Evolutionary conservation across 2,113 vertebrate species (phyloP).

Genomic region (Spermophilus dauricus): DNA sequence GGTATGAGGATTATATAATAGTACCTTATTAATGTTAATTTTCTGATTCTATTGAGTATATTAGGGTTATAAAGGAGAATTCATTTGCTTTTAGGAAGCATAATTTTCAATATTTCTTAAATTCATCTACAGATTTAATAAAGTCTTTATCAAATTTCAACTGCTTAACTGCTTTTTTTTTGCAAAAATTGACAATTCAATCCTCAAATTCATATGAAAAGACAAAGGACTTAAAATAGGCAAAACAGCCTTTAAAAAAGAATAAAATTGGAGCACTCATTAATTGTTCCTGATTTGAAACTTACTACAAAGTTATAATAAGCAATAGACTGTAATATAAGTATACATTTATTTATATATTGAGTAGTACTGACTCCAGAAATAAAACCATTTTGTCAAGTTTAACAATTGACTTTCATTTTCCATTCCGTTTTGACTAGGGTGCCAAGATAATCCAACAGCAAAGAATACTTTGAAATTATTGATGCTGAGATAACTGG

Average conservation of each 20-base stretch:
- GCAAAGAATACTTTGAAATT: not conserved
- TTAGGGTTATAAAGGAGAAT: not conserved
- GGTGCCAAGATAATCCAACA: not conserved
- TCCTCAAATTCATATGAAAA: not conserved
- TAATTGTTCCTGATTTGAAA: not conserved
- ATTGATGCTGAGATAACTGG: not conserved
- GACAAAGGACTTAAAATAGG: not conserved
- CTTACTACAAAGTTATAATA: not conserved
- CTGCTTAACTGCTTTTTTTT: not conserved
- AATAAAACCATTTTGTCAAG: not conserved
- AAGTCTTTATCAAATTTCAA: not conserved
- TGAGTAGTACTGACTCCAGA: not conserved
- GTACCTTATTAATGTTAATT: not conserved
- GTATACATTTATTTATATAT: not conserved
- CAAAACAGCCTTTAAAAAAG: not conserved
- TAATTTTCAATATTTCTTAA: not conserved
- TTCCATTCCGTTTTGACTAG: not conserved
- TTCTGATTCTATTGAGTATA: not conserved
- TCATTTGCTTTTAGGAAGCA: not conserved
- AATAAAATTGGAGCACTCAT: not conserved
- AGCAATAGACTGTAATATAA: not conserved
- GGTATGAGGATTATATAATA: not conserved
- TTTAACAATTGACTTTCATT: not conserved
- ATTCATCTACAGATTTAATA: not conserved
- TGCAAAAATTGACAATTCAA: not conserved